Evolutionary conservation across 1,140 invertebrate species (phyloP), one percentile per base, ranked within the genome.

Genomic region (Antheraea mylitta): DNA sequence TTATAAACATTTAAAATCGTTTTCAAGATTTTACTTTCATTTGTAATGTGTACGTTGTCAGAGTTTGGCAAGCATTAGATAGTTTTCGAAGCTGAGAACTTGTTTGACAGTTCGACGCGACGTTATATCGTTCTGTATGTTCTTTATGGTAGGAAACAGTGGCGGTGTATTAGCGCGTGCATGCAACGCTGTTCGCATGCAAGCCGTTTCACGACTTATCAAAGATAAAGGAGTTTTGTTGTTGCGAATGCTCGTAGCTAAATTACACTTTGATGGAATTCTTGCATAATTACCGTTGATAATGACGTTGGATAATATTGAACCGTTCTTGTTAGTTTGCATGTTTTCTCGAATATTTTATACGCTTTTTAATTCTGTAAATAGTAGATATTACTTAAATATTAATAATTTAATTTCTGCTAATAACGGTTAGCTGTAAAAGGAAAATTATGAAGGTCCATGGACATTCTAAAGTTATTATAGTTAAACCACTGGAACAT

Each of bases 131-230:
- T 18, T 4, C 69, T 45, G 74, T 76, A 59, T 71, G 72, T 76
- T 59, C 10, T 11, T 13, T 45, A 42, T n/a, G 13, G 16, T 10
- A 70, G 75, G 67, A 66, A 69, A 72, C 74, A 73, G 71, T 68
- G 66, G 45, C 66, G 58, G 67, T 73, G 11, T 71, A 80, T 75
- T 75, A 73, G 66, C n/a, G 68, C 58, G 68, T 63, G 69, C 77
- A 79, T 76, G 77, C 77, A 74, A 79, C 65, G 69, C 69, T 13
- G 45, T 53, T 18, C 38, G 67, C 78, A 78, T 80, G 78, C 76
- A 75, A 80, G 66, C 62, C 58, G 66, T 60, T 60, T 16, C 36
- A 36, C 59, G 62, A 66, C 18, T 74, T 74, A 74, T 71, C 73
- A 42, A n/a, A 69, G 69, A 74, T 71, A 66, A 66, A 71, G 64